Percentiles rank a stretch among this genome's conserved stretches.
These are phyloP conservation scores for Myotis findleyi DNA, from an alignment of 2,797 vertebrate genomes.

Conservation along the genomic window DNA sequence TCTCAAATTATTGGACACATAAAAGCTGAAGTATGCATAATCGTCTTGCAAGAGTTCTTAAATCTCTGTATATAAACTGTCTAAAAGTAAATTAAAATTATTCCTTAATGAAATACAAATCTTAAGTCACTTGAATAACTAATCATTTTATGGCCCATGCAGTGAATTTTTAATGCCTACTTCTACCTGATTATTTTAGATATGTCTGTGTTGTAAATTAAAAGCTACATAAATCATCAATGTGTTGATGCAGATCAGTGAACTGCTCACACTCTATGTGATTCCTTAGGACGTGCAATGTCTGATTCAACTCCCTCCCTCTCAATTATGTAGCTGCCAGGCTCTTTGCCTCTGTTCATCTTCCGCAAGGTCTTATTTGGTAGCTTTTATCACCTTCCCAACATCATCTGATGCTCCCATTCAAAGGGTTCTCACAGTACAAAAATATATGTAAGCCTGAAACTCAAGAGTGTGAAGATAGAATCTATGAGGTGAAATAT, in stretches of 20 bases:
- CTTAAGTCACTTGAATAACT: slow-evolving; percentile 90
- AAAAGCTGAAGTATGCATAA: slow-evolving; percentile 86
- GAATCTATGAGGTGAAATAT: not conserved
- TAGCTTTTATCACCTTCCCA: slow-evolving; percentile 24
- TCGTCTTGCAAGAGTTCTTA: slow-evolving; percentile 87
- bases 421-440: not conserved
- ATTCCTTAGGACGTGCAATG: slow-evolving; percentile 83
- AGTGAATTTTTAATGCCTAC: slow-evolving; percentile 89
- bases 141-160: slow-evolving; percentile 90
- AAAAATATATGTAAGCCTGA: not conserved
- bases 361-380: slow-evolving; percentile 66
- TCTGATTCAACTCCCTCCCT: slow-evolving; percentile 79
- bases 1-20: slow-evolving; percentile 85
- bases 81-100: slow-evolving; percentile 91
- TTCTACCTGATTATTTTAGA: slow-evolving; percentile 91
- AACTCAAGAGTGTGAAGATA: not conserved
- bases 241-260: slow-evolving; percentile 88
- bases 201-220: slow-evolving; percentile 89
- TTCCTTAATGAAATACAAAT: slow-evolving; percentile 91
- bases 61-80: slow-evolving; percentile 89
- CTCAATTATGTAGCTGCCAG: slow-evolving; percentile 77
- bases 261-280: slow-evolving; percentile 84
- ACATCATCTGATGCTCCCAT: not conserved
- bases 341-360: slow-evolving; percentile 68
- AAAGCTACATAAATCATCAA: slow-evolving; percentile 90